Conservation (phyloP, 2,113 vertebrate species). For the Leucosticte australis region DNA sequence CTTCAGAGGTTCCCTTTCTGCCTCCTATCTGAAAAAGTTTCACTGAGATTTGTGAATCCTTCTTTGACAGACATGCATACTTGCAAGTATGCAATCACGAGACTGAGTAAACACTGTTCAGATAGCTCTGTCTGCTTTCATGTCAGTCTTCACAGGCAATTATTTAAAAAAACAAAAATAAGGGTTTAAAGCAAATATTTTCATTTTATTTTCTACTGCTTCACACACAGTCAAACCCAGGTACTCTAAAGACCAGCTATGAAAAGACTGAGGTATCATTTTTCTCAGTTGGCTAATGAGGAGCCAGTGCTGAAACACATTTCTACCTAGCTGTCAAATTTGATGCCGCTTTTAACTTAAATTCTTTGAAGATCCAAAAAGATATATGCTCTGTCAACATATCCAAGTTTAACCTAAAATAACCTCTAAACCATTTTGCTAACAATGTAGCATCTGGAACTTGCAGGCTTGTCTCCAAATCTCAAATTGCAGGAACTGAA, state of each 20-base stretch:
- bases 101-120: not conserved
- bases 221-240: not conserved
- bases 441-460: not conserved
- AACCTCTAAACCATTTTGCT: not conserved
- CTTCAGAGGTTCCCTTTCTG: not conserved
- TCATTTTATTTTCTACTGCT: not conserved
- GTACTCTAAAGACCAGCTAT: not conserved
- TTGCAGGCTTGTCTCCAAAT: not conserved
- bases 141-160: not conserved
- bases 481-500: not conserved
- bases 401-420: conserved; percentile 26
- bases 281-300: conserved; percentile 3
- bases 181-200: not conserved
- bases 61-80: not conserved
- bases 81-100: not conserved
- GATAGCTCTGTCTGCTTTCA: not conserved
- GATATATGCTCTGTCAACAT: not conserved
- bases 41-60: not conserved
- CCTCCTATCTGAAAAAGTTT: not conserved
- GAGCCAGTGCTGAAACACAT: not conserved
- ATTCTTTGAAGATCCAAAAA: not conserved
- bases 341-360: not conserved
- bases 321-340: not conserved
- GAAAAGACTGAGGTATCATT: not conserved
- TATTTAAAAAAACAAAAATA: not conserved